Base-by-base conservation (phyloP, 2,797 vertebrate species). In the Varecia variegata region DNA sequence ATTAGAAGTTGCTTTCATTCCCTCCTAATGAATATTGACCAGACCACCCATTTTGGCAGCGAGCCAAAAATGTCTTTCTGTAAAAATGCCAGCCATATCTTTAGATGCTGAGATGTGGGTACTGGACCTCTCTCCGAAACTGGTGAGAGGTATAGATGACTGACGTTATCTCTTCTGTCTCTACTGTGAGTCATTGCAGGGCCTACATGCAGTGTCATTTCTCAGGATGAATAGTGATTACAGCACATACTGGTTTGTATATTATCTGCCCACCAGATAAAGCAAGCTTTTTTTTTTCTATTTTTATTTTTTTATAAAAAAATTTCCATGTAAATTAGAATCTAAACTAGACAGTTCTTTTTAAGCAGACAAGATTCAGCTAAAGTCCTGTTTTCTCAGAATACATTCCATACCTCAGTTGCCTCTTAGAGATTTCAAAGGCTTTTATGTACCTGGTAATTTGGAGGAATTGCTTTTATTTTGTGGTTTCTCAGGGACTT, bases 381-480 rank as follows among this genome's bases (percentile, higher is more conserved):
- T 92, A 38, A 94, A 73, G 84, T 96, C 92, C 92, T 94, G 38
- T 96, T 96, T 93, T 97, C 77, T 88, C 76, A 89, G 91, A 97
- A 92, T 92, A 76, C 70, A 94, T 97, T 94, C 97, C 45, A 94
- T 96, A 94, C 91, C 82, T 96, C 96, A 97, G 0, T 97, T 93
- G 94, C 93, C 92, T 97, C 94, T 96, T 95, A 83, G 95, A 97
- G 96, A 97, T 96, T 97, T 96, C 94, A 96, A 90, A 97, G 93
- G 89, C 96, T 97, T 97, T 97, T 97, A 92, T 97, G 86, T 97
- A 95, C 94, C 83, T 97, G 96, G 97, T 96, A 97, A 97, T 98
- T 97, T 97, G 93, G 77, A 96, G 68, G 91, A 96, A 97, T 96
- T 96, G 96, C 94, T 97, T 98, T 97, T 97, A 97, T 96, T 98